Base-by-base conservation (phyloP, 2,113 vertebrate species). In the Semicossyphus pulcher region DNA sequence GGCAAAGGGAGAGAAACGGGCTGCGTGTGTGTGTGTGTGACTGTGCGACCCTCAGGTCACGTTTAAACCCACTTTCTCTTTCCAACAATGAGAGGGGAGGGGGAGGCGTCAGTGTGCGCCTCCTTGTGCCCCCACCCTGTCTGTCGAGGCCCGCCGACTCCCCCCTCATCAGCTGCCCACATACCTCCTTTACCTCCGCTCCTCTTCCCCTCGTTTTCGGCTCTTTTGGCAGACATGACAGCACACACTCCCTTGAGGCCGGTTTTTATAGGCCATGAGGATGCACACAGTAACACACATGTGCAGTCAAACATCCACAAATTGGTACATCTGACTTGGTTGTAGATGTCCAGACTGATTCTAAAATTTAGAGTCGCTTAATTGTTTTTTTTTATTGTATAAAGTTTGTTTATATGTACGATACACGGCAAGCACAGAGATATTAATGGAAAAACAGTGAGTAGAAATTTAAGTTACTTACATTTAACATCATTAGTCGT, bases 21-120 rank as follows among this genome's bases (percentile, higher is more conserved):
- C 41, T n/a, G 41, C 9, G 28, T 78, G 45, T 41, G 31, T 61
- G 41, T 51, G 42, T 34, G 62, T 53, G 52, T 74, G 58, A 67
- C 53, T 42, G 67, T 57, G 53, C 26, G 73, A 88, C 89, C 91
- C 81, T 36, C 32, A 36, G 83, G 91, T 91, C 88, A 85, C 49
- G 65, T 71, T 83, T 80, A 85, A 87, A 85, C 70, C 86, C 81
- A 80, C 79, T 86, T 84, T 81, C 69, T 76, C 49, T 76, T 66
- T 63, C 7, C 58, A 76, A 88, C 86, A 89, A 87, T 86, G 70
- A 80, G 47, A 60, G 75, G 58, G 72, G 83, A 84, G 83, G 79
- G 57, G 86, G 81, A 72, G 57, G 74, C 31, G 20, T 72, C 68
- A 56, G 10, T 41, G 61, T 16, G 42, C 23, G 2, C 59, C 73